A percentile compares a stretch with the other conserved stretches of the same genome.
Evolutionary conservation across 2,113 vertebrate species (phyloP).

Genomic region (Leptodactylus fuscus): DNA sequence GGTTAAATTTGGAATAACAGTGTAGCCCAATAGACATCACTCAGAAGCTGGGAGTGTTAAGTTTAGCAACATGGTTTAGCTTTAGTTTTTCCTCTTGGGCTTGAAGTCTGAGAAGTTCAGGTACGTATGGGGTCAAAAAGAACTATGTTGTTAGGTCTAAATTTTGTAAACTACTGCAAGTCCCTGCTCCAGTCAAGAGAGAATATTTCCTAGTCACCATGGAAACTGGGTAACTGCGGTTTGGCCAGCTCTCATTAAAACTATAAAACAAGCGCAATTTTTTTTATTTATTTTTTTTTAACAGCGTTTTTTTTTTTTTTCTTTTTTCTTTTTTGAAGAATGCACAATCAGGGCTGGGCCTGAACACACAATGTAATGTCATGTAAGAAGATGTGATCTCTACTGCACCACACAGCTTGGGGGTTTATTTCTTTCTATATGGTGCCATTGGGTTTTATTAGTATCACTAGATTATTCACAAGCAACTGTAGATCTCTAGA

Average conservation of each 20-base stretch:
- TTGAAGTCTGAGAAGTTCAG: background rate
- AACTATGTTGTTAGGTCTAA: background rate
- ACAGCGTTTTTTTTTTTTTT: background rate
- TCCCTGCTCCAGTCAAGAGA: constrained; percentile 1
- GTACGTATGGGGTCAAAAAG: background rate
- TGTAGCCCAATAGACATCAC: too few relatives aligned
- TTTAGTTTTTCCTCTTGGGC: background rate
- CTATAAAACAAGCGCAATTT: constrained; percentile 13
- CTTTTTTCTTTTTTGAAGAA: background rate
- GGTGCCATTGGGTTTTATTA: background rate
- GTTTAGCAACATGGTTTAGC: too few relatives aligned
- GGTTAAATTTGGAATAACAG: too few relatives aligned
- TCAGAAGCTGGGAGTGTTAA: too few relatives aligned
- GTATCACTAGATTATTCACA: background rate
- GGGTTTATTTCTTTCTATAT: background rate
- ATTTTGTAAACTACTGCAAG: constrained; percentile 8
- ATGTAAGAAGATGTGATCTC: background rate
- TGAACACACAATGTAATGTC: background rate
- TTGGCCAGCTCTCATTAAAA: constrained; percentile 21
- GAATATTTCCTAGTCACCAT: constrained; percentile 18
- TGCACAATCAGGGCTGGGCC: background rate
- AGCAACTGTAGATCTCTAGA: background rate
- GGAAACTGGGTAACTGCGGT: constrained; percentile 12
- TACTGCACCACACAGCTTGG: background rate
- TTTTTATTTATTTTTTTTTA: background rate